Percentiles rank a stretch among this genome's conserved stretches.
These are phyloP conservation scores for Sebastes goodei DNA, from an alignment of 2,797 vertebrate genomes.

Conservation along the genomic window DNA sequence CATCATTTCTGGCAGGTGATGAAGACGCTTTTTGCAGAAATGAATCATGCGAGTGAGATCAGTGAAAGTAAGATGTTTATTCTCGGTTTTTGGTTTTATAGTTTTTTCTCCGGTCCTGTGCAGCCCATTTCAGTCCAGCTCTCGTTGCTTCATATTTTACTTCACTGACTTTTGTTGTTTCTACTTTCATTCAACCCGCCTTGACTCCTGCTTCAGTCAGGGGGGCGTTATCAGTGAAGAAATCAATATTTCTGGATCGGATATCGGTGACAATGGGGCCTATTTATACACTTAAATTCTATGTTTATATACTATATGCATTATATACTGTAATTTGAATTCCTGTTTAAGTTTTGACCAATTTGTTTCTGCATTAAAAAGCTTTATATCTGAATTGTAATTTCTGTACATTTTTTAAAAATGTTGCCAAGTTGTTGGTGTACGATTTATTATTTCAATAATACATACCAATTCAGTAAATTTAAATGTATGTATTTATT, in stretches of 20 bases:
- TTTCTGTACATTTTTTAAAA: fast-evolving
- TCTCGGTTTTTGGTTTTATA: background rate
- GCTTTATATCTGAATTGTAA: too few species aligned
- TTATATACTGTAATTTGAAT: too few species aligned
- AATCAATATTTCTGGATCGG: background rate
- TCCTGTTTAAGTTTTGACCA: too few species aligned
- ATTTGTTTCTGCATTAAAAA: background rate
- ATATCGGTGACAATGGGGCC: too few species aligned
- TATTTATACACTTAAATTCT: too few species aligned
- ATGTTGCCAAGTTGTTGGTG: too few species aligned
- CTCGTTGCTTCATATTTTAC: background rate
- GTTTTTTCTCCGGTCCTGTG: background rate
- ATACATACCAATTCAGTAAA: too few species aligned
- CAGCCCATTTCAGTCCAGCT: background rate
- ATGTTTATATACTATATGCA: too few species aligned
- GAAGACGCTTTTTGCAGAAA: constrained; percentile 17
- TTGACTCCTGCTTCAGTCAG: background rate
- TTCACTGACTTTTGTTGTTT: background rate
- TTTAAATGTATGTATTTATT: fast-evolving
- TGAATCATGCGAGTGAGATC: background rate
- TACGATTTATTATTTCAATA: too few species aligned
- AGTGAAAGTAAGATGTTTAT: background rate
- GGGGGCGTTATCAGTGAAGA: background rate
- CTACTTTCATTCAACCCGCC: background rate
- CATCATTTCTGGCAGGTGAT: constrained; percentile 6